phyloP scores from a whole-genome alignment of 2,797 vertebrate genomes.

The Centroberyx gerrardi region DNA sequence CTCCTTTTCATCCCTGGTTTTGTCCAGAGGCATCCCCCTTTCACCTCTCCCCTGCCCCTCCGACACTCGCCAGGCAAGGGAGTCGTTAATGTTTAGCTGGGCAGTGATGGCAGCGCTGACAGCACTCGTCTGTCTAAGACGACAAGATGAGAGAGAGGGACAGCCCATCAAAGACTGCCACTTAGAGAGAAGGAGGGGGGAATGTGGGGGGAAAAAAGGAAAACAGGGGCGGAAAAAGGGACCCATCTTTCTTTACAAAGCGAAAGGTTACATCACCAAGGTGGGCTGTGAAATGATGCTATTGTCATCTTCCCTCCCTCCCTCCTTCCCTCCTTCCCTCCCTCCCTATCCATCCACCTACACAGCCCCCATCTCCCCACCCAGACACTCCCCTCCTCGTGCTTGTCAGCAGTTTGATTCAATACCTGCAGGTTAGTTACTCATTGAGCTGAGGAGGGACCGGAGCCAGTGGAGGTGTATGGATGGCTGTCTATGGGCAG shows the following conservation, averaged over 20 bases:
- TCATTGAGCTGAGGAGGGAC: constrained; percentile 83
- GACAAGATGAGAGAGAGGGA: constrained; percentile 77
- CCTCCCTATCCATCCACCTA: constrained; percentile 74
- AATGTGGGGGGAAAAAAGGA: neutral
- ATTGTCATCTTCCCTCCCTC: constrained; percentile 68
- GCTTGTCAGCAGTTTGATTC: constrained; percentile 86
- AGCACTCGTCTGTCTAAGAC: constrained; percentile 83
- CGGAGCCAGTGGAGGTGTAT: constrained; percentile 77
- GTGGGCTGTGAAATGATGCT: constrained; percentile 74
- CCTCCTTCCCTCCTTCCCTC: constrained; percentile 59
- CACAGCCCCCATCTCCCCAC: constrained; percentile 57
- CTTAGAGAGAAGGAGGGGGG: constrained; percentile 61
- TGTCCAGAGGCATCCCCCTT: constrained; percentile 80
- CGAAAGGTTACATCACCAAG: constrained; percentile 78
- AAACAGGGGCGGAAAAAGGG: constrained; percentile 31
- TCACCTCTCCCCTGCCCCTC: constrained; percentile 73
- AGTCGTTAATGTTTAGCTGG: constrained; percentile 87
- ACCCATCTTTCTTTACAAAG: constrained; percentile 60
- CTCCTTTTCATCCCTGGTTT: constrained; percentile 80
- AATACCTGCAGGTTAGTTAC: constrained; percentile 87
- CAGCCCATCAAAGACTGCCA: constrained; percentile 76
- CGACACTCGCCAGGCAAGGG: constrained; percentile 77
- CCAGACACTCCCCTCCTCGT: constrained; percentile 41
- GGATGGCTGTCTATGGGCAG: constrained; percentile 75
- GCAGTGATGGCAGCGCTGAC: constrained; percentile 77